phyloP scores from a whole-genome alignment of 1,140 invertebrate species.

The Bombus sibiricus region DNA sequence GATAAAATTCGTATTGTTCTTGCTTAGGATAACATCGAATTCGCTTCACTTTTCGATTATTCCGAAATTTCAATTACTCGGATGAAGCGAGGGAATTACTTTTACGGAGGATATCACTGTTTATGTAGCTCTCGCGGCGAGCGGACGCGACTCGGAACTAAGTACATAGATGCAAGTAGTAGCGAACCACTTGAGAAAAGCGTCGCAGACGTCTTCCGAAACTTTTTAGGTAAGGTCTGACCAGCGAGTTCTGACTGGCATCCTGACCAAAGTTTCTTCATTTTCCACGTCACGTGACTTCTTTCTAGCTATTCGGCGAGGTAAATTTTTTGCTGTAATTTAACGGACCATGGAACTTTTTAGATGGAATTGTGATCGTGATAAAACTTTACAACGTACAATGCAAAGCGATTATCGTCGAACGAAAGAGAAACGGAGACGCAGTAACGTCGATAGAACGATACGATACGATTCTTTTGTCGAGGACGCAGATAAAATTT shows the following conservation, averaged over 20 bases:
- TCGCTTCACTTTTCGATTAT: background rate
- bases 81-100: background rate
- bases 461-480: background rate
- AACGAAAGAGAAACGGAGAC: background rate
- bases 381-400: no score
- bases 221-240: constrained; percentile 30
- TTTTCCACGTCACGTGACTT: constrained; percentile 37
- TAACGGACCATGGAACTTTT: background rate
- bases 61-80: background rate
- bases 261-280: constrained; percentile 56
- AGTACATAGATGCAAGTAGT: background rate
- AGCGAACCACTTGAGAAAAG: constrained; percentile 32
- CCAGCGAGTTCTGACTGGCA: background rate
- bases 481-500: background rate
- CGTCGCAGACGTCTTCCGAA: constrained; percentile 32
- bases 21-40: background rate
- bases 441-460: background rate
- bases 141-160: constrained; percentile 1
- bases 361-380: background rate
- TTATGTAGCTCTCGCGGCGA: background rate
- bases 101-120: background rate
- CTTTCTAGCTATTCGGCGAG: background rate
- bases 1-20: background rate
- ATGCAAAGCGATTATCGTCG: background rate
- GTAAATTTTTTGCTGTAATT: constrained; percentile 9